Base-by-base conservation (phyloP, 2,888 invertebrate species). In the Oegoconia quadripuncta region DNA sequence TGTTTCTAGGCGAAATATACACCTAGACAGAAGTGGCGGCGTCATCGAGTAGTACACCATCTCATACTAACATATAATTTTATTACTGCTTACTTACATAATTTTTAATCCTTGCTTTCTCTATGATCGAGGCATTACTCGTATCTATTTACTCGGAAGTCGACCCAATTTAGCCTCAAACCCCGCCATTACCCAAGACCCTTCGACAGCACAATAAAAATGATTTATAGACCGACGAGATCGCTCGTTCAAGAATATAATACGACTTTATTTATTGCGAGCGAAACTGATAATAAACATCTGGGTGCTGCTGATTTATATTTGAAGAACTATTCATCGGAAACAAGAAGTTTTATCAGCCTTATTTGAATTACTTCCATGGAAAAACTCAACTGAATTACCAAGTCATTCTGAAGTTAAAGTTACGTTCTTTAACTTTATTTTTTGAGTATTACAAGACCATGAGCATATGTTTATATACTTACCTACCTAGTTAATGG, bases 181-280 rank as follows among this genome's bases (percentile, higher is more conserved):
- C 63, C 64, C 65, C 61, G 59, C 69, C 67, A 69, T 76, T 74
- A 72, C 67, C 62, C 55, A 60, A 63, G 67, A 71, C 75, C 76
- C 76, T 81, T 80, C 77, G 75, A 76, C 74, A 72, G 70, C 71
- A 82, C 79, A 83, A 83, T 82, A 79, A 83, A 81, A 79, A 79
- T 79, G 80, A 81, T 81, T 81, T 83, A 81, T 81, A 73, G 74
- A 74, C 56, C 72, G 52, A 44, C 66, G 66, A 75, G 71, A 77
- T 79, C 75, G 71, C 61, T 67, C 68, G 74, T 69, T 76, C 71
- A 76, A 74, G 72, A 74, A 78, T 77, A 81, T 79, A 80, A 81
- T 77, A 75, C 71, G 69, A 76, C 65, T 77, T 80, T 79, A 79
- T 79, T 80, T 80, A 81, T 78, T 73, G 70, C 64, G 53, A 66